phyloP scores from a whole-genome alignment of 2,113 vertebrate genomes.

The Oostethus manadensis region DNA sequence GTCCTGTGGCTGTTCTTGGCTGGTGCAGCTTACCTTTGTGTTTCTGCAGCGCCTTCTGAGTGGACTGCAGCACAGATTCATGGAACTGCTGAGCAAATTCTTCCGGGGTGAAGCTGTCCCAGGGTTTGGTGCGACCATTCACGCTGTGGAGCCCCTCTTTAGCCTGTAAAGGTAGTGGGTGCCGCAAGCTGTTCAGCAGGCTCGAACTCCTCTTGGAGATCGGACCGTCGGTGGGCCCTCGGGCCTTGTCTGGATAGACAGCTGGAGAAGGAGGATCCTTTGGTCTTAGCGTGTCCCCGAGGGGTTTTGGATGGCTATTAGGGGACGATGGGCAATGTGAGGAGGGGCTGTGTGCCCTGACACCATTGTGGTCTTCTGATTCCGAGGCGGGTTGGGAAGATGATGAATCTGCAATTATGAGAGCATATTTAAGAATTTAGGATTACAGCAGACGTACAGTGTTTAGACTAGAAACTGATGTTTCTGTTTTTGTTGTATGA shows the following conservation, averaged over 20 bases:
- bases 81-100: constrained; percentile 99
- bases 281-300: constrained; percentile 73
- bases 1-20: background rate
- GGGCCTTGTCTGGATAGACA: constrained; percentile 76
- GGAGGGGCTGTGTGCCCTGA: constrained; percentile 64
- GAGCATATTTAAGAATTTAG: constrained; percentile 19
- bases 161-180: constrained; percentile 67
- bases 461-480: too few relatives aligned
- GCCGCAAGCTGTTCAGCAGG: constrained; percentile 83
- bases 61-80: constrained; percentile 96
- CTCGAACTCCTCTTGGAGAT: constrained; percentile 79
- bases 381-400: constrained; percentile 69
- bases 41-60: constrained; percentile 95
- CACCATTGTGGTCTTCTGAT: constrained; percentile 69
- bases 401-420: constrained; percentile 64
- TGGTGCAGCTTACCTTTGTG: constrained; percentile 80
- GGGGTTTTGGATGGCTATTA: constrained; percentile 72
- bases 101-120: constrained; percentile 92
- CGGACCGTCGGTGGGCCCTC: constrained; percentile 70
- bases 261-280: constrained; percentile 68
- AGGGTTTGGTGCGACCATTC: constrained; percentile 89
- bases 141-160: constrained; percentile 83
- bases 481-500: too few relatives aligned
- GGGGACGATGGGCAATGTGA: constrained; percentile 61
- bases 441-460: too few relatives aligned